These are phyloP conservation scores for Sinocyclocheilus rhinocerous DNA, from an alignment of 2,113 vertebrate species.

Conservation along the genomic window DNA sequence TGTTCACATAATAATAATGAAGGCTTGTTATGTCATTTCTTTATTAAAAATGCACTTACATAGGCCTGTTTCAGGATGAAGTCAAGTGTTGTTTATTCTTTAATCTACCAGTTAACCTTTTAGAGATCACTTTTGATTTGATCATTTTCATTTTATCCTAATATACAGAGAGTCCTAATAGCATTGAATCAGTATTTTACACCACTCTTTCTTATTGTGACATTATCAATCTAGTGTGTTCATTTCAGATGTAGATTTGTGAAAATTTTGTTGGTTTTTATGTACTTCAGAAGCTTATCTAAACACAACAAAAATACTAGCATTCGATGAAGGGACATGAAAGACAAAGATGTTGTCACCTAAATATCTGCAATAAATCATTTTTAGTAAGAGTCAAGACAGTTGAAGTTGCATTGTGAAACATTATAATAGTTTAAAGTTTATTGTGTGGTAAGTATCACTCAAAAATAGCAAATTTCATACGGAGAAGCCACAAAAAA, in stretches of 20 bases:
- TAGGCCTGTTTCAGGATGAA: no score
- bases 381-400: background rate
- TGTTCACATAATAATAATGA: conserved; percentile 43
- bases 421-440: background rate
- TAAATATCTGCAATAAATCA: background rate
- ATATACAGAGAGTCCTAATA: background rate
- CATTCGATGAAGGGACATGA: background rate
- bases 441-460: background rate
- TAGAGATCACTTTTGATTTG: background rate
- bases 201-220: background rate
- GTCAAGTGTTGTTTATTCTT: background rate
- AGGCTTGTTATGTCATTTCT: background rate
- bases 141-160: background rate
- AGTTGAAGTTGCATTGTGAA: background rate
- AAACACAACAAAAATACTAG: background rate
- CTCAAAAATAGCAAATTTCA: background rate
- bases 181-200: background rate
- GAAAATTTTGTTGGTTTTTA: background rate
- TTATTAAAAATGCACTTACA: conserved; percentile 17
- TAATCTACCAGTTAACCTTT: background rate
- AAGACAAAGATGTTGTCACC: background rate
- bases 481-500: background rate
- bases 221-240: background rate
- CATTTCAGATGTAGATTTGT: background rate
- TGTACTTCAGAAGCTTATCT: background rate